Evolutionary conservation across 2,113 vertebrate genomes (phyloP).

Genomic region (Tachycineta bicolor): DNA sequence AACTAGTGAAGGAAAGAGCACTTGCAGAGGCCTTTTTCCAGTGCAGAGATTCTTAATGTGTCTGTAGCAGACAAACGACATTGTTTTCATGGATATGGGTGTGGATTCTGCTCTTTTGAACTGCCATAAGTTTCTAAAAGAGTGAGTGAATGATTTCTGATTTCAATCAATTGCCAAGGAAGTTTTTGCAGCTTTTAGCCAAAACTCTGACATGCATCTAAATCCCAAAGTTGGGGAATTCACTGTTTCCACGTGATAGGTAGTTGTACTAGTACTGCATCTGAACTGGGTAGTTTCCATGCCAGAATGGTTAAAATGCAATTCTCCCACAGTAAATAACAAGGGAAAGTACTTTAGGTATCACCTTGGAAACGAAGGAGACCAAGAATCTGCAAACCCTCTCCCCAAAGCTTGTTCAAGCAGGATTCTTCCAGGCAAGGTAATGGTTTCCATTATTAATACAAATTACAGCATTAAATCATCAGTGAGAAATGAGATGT

Average conservation of each 20-base stretch:
- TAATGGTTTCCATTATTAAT: not conserved
- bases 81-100: not conserved
- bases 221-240: not conserved
- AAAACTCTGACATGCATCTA: not conserved
- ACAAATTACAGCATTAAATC: not conserved
- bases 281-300: not conserved
- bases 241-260: not conserved
- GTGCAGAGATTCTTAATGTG: not conserved
- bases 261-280: not conserved
- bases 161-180: not conserved
- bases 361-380: not conserved
- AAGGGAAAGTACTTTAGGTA: not conserved
- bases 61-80: not conserved
- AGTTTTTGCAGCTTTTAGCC: not conserved
- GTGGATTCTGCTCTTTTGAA: not conserved
- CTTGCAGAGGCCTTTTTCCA: not conserved
- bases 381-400: not conserved
- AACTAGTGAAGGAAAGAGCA: not conserved
- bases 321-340: not conserved
- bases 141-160: not conserved
- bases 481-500: not conserved
- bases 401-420: not conserved
- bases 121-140: not conserved
- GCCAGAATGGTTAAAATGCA: not conserved
- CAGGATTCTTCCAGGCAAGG: not conserved